phyloP scores from a whole-genome alignment of 2,888 invertebrate species.

The Neelides folsomi region DNA sequence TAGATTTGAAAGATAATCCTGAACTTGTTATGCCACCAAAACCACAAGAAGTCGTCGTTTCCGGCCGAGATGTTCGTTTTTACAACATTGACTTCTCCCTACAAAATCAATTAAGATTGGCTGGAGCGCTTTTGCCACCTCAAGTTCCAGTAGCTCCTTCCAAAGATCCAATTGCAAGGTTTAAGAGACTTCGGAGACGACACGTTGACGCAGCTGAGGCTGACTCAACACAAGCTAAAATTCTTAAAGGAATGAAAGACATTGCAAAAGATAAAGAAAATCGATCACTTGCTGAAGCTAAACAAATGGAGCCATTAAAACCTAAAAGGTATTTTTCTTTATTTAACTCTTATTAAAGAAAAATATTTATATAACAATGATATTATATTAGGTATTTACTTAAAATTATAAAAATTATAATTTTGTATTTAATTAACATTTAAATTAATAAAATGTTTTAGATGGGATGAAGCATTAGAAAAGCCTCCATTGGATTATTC shows the following conservation, averaged over 20 bases:
- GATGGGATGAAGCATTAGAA: slow-evolving; percentile 91
- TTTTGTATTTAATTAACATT: too few species aligned
- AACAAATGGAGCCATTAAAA: slow-evolving; percentile 59
- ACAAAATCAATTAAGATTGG: slow-evolving; percentile 80
- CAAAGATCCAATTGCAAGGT: slow-evolving; percentile 88
- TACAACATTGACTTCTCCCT: slow-evolving; percentile 99
- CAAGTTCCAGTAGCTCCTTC: slow-evolving; percentile 41
- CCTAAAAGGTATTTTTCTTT: slow-evolving; percentile 21
- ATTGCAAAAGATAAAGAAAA: slow-evolving; percentile 69
- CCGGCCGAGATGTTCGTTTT: slow-evolving; percentile 63
- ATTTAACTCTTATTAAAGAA: too few species aligned
- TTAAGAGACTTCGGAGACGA: slow-evolving; percentile 72
- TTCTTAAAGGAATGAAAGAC: slow-evolving; percentile 75
- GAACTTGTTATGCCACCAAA: slow-evolving; percentile 96
- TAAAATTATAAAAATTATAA: too few species aligned
- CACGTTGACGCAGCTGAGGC: slow-evolving; percentile 59
- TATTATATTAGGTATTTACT: too few species aligned
- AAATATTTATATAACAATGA: too few species aligned
- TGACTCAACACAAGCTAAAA: slow-evolving; percentile 75
- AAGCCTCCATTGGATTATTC: slow-evolving; percentile 93
- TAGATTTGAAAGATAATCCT: slow-evolving; percentile 85
- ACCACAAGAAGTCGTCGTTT: slow-evolving; percentile 63
- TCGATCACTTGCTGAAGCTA: slow-evolving; percentile 52
- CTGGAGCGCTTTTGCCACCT: slow-evolving; percentile 73
- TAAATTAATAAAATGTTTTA: slow-evolving; percentile 34